Percentiles rank a stretch among this genome's conserved stretches.
Evolutionary conservation across 1,140 invertebrate genomes (phyloP).

Genomic region (Brevipalpus yothersi): DNA sequence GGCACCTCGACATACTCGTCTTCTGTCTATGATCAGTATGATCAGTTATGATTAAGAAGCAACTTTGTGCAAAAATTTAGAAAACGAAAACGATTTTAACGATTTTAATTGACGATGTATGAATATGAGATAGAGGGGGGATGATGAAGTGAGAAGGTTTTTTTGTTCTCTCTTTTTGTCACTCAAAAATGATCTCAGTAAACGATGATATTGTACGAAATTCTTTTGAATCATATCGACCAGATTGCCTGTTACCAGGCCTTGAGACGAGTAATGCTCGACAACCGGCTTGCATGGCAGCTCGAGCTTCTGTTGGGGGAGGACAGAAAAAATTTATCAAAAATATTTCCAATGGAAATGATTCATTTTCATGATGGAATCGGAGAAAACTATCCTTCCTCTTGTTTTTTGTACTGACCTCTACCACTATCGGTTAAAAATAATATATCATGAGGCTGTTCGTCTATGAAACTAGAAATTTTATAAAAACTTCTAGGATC

Average conservation of each 20-base stretch:
- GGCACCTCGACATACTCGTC: no score
- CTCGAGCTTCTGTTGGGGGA: background rate
- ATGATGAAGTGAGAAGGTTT: no score
- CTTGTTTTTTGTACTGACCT: background rate
- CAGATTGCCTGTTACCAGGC: background rate
- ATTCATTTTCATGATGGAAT: background rate
- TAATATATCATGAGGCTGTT: background rate
- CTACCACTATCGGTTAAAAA: constrained; percentile 7
- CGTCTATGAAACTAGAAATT: background rate
- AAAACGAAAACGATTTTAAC: background rate
- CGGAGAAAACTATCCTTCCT: no score
- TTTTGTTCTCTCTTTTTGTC: no score
- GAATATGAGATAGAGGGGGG: background rate
- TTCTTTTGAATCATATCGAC: background rate
- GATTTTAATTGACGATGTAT: background rate
- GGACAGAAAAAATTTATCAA: background rate
- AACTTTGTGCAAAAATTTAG: no score
- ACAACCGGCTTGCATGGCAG: constrained; percentile 3
- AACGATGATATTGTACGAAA: background rate
- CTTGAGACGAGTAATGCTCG: constrained; percentile 1
- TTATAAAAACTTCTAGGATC: constrained; percentile 4
- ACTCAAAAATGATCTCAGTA: background rate
- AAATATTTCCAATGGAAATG: background rate
- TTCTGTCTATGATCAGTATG: no score
- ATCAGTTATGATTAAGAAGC: no score